Evolutionary conservation across 2,113 vertebrate genomes (phyloP).

Genomic region (Catharus minimus): DNA sequence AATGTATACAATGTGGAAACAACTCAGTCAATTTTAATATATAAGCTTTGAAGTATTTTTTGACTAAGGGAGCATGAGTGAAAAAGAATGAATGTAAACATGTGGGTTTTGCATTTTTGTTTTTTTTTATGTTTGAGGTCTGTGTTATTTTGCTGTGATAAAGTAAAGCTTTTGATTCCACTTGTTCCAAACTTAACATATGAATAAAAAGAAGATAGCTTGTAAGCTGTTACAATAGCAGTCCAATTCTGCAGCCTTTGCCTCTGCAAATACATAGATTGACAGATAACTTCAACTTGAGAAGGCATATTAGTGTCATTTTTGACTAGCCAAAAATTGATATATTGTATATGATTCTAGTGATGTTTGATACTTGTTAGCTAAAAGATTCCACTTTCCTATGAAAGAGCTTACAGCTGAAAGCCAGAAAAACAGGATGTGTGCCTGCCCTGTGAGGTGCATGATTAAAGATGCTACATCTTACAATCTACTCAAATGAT

Average conservation of each 20-base stretch:
- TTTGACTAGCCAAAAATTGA: not conserved
- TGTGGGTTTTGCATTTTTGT: not conserved
- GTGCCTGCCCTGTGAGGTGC: not conserved
- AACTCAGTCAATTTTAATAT: not conserved
- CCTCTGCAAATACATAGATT: not conserved
- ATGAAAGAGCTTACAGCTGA: not conserved
- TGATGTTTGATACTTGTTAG: not conserved
- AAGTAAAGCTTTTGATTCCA: not conserved
- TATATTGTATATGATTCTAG: not conserved
- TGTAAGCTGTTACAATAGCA: not conserved
- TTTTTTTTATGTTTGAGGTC: not conserved
- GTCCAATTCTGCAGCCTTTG: not conserved
- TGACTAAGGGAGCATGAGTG: not conserved
- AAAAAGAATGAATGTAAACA: not conserved
- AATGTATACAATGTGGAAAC: not conserved
- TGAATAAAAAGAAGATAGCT: not conserved
- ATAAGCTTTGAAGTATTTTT: not conserved
- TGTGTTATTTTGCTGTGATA: not conserved
- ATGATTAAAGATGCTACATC: not conserved
- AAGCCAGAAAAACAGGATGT: not conserved
- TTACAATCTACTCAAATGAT: not conserved
- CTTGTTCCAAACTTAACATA: not conserved
- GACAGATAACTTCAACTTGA: not conserved
- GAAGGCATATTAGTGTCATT: not conserved
- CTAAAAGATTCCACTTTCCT: not conserved